Evolutionary conservation across 2,113 vertebrate species (phyloP).

Genomic region (Eurypyga helias): DNA sequence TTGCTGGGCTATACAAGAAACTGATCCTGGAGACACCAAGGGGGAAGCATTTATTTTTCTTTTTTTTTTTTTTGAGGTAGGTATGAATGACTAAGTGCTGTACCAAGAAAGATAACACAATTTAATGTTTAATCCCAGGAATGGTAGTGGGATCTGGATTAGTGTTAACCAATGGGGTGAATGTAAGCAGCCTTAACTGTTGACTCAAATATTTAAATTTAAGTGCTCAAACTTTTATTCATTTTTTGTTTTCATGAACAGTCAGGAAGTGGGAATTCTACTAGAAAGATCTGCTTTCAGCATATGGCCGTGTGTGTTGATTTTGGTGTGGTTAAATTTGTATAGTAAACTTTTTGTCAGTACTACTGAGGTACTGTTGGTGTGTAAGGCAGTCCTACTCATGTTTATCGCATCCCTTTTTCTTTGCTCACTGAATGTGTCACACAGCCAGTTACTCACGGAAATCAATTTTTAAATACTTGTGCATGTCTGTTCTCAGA

Average conservation of each 20-base stretch:
- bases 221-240: not conserved
- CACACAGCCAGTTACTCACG: not conserved
- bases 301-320: not conserved
- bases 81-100: not conserved
- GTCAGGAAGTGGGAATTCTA: not conserved
- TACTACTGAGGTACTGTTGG: not conserved
- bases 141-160: not conserved
- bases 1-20: not conserved
- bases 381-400: not conserved
- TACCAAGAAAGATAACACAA: not conserved
- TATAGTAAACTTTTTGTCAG: not conserved
- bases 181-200: not conserved
- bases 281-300: not conserved
- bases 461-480: conserved; percentile 44
- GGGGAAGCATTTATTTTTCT: not conserved
- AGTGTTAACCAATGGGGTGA: not conserved
- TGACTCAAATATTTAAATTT: not conserved
- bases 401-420: not conserved
- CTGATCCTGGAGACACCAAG: not conserved
- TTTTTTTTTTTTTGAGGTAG: not conserved
- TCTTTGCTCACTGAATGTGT: not conserved
- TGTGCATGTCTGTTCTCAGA: not conserved
- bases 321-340: not conserved
- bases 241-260: not conserved
- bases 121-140: not conserved